Percentiles rank a stretch among this genome's conserved stretches.
Evolutionary conservation across 2,113 vertebrate species (phyloP).

Genomic region (Etia nguti): DNA sequence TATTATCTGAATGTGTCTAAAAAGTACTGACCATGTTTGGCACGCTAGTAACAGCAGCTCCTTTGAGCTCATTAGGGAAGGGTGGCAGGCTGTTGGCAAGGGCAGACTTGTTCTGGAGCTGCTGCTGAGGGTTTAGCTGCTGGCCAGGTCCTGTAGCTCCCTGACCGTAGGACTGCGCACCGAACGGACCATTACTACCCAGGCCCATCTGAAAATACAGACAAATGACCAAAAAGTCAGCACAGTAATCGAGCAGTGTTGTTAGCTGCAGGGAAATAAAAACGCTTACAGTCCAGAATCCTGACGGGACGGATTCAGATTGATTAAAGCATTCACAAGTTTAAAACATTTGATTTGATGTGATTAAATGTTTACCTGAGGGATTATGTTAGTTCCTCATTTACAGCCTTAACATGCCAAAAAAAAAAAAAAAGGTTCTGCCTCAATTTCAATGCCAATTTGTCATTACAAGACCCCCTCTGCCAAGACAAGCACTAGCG

Average conservation of each 20-base stretch:
- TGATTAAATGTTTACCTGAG: not conserved
- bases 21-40: slow-evolving; percentile 87
- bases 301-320: not conserved
- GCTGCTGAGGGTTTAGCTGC: slow-evolving; percentile 83
- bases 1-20: not conserved
- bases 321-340: not conserved
- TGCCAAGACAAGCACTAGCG: not conserved
- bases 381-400: not conserved
- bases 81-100: slow-evolving; percentile 87
- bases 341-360: not conserved
- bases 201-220: slow-evolving; percentile 80
- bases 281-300: not conserved
- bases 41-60: slow-evolving; percentile 77
- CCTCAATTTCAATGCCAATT: not conserved
- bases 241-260: not conserved
- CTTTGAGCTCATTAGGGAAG: slow-evolving; percentile 91
- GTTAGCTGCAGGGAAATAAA: not conserved
- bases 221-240: not conserved
- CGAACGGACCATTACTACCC: slow-evolving; percentile 85
- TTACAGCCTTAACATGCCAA: not conserved
- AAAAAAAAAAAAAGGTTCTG: not conserved
- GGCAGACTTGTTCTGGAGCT: slow-evolving; percentile 84
- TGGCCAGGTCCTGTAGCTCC: slow-evolving; percentile 75
- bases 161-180: slow-evolving; percentile 83
- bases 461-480: slow-evolving; percentile 22